Base-by-base conservation (phyloP, 1,140 invertebrate genomes). In the Cataglyphis hispanica region DNA sequence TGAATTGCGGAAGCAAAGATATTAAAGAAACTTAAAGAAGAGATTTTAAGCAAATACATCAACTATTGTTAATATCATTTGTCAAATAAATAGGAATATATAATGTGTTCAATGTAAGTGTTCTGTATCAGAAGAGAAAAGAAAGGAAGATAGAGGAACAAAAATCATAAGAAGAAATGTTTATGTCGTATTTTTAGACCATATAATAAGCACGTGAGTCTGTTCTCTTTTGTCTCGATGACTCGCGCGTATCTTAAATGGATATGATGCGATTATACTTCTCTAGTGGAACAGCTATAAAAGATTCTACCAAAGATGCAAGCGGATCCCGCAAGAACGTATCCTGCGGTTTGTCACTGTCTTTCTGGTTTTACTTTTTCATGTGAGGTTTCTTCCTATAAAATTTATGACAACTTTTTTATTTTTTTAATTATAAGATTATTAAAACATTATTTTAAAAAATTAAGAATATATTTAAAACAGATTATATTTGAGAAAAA, bases 181-280 rank as follows among this genome's bases (percentile, higher is more conserved):
- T 11, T 0, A 13, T 8, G 11, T 46, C 13, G 13, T 76, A 76
- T 63, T 76, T 76, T 76, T 61, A 76, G 25, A 43, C 7, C 22
- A 76, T 31, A 37, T 76, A 76, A 76, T 58, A 37, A 76, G 58
- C 37, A 11, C 22, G 56, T 37, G 25, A n/a, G 56, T 19, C 37
- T 58, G n/a, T 76, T 60, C 40, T 69, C 16, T 34, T 27, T 34
- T 16, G 74, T 76, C 66, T 76, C 34, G 22, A 60, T 63, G 22
- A 34, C 40, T 60, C n/a, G 56, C 8, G 22, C 56, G n/a, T 60
- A 60, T 22, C 22, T 16, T 61, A 34, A 31, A 37, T 75, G 16
- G 72, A 4, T 34, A 58, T 60, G 34, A 25, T 61, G 50, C 11
- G 40, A 60, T 40, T n/a, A n/a, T 37, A 10, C 13, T 7, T 25